Conservation (phyloP, 2,797 vertebrate species). For the Periophthalmus magnuspinnatus region DNA sequence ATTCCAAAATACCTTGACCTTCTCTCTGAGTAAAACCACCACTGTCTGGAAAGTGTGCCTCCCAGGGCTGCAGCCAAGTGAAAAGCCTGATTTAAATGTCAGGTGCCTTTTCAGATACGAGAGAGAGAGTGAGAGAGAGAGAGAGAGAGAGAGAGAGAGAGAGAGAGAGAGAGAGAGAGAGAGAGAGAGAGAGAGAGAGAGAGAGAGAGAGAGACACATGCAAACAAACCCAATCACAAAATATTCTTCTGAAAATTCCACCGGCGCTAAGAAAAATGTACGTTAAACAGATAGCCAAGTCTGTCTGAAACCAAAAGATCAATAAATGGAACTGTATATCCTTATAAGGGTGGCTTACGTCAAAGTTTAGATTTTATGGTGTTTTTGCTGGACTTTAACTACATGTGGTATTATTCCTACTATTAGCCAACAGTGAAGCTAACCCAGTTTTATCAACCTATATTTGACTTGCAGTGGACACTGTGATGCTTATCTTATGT, state of each 20-base stretch:
- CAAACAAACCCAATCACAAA: conserved; percentile 18
- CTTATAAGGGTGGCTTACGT: not conserved
- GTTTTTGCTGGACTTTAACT: conserved; percentile 1
- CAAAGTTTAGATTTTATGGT: conserved; percentile 1
- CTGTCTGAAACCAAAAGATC: not conserved
- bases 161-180: too few species aligned
- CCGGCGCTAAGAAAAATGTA: conserved; percentile 7
- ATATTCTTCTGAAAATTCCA: conserved; percentile 21
- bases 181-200: too few species aligned
- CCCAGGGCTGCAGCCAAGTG: conserved; percentile 29
- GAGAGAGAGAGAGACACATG: conserved; percentile 15
- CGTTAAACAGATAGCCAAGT: not conserved
- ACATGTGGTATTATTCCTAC: not conserved
- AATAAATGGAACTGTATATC: not conserved
- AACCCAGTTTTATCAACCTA: not conserved
- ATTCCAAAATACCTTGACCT: not conserved
- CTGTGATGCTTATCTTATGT: not conserved
- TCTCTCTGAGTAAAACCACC: not conserved
- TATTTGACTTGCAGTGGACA: conserved; percentile 2
- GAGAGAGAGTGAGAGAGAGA: conserved; percentile 12
- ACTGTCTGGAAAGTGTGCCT: conserved; percentile 3
- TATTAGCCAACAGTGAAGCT: not conserved
- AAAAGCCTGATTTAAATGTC: conserved; percentile 46
- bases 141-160: too few species aligned
- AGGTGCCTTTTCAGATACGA: conserved; percentile 9